Conservation (phyloP, 2,888 invertebrate species). For the Athalia circularis region DNA sequence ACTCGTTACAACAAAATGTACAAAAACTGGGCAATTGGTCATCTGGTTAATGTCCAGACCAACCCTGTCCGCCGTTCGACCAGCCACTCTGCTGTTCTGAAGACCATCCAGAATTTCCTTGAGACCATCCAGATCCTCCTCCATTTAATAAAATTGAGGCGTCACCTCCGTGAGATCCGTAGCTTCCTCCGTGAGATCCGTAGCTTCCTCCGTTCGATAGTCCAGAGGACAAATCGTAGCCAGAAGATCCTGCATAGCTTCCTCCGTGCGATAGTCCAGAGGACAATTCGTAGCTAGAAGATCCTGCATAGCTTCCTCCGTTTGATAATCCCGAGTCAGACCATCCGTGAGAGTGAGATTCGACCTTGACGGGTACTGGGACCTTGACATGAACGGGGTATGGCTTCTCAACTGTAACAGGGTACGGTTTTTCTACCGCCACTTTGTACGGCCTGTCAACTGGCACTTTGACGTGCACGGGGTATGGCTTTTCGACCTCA, state of each 20-base stretch:
- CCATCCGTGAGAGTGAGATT: conserved; percentile 1
- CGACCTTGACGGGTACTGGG: conserved; percentile 53
- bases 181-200: background rate
- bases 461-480: conserved; percentile 81
- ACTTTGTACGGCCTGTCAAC: conserved; percentile 79
- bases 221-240: background rate
- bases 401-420: conserved; percentile 73
- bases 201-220: background rate
- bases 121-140: conserved; percentile 30
- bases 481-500: conserved; percentile 78
- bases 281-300: background rate
- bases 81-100: background rate
- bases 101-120: conserved; percentile 22
- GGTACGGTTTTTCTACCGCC: conserved; percentile 74
- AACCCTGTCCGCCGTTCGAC: background rate
- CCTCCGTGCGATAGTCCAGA: background rate
- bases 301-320: background rate
- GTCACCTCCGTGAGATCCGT: background rate
- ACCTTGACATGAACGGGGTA: conserved; percentile 39
- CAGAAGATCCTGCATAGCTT: background rate
- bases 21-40: background rate
- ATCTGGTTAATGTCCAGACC: background rate
- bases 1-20: conserved; percentile 29
- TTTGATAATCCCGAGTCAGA: background rate
- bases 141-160: background rate